Evolutionary conservation across 2,113 vertebrate genomes (phyloP), one percentile per base, ranked within the genome.

Genomic region (Dendrocopos noguchii): DNA sequence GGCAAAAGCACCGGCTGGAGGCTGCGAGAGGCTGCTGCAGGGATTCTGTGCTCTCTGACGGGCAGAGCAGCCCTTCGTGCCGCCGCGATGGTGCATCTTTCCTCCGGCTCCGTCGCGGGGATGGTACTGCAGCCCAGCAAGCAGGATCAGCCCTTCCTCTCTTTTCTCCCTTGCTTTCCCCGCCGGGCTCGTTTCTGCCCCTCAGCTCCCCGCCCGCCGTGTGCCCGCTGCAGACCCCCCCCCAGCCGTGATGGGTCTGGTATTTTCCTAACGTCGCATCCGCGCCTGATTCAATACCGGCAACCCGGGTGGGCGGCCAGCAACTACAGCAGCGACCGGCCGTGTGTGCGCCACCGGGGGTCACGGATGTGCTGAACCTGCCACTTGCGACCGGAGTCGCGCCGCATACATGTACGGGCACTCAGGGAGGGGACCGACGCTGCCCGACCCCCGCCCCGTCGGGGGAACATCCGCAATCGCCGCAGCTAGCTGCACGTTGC

Each of bases 201-300:
- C 81, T 21, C 61, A 1, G 24, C 57, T 34, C 88, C 92, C 36
- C 76, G 19, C 75, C 50, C 19, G 42, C 94, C 14, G 60, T 4
- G 64, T 24, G 57, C 53, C 70, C 36, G 15, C 74, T 88, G 59
- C 90, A 55, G 55, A 52, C 81, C 90, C 97, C 94, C 57, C 39
- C 55, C 36, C 67, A 18, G 86, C 61, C 34, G 80, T 28, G 60
- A 11, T 1, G 36, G 20, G 20, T 7, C 44, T 42, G 71, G 63
- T 29, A 50, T 68, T 39, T 76, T 5, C 80, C 59, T 18, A 83
- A 39, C 47, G 84, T 80, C 84, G 84, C 92, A 73, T 36, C 87
- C 77, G 44, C 36, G 84, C 80, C 64, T 86, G 77, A 80, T 82
- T 83, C 7, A 34, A 56, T 0, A 59, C 28, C 5, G 31, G 66